These are phyloP conservation scores for Falcunculus frontatus DNA, from an alignment of 2,113 vertebrate genomes.

Conservation along the genomic window DNA sequence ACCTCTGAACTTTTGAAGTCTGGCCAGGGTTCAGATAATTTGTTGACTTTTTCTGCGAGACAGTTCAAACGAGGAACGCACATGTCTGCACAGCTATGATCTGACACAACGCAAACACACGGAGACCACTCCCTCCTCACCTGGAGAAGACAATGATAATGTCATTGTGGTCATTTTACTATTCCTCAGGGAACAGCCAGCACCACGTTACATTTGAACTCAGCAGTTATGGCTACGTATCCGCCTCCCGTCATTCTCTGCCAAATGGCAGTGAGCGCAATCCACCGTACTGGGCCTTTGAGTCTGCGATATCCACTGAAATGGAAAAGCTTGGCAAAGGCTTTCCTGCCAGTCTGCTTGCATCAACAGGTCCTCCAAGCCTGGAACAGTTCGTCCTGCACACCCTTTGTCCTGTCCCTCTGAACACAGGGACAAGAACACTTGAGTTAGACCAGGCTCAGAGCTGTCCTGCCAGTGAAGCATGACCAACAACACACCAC, in stretches of 20 bases:
- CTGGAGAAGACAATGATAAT: neutral
- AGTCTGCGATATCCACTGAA: neutral
- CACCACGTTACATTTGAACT: neutral
- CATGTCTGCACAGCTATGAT: rapidly evolving
- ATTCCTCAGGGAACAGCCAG: neutral
- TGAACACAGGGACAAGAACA: neutral
- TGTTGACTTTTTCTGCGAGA: neutral
- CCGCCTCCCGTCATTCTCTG: neutral
- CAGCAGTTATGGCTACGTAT: neutral
- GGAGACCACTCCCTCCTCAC: neutral
- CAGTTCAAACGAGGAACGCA: neutral
- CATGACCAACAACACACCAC: neutral
- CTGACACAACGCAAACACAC: neutral
- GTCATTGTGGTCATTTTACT: neutral
- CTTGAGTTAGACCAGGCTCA: neutral
- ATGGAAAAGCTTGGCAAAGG: neutral
- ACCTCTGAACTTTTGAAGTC: conserved; percentile 29
- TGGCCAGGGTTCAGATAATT: conserved; percentile 10
- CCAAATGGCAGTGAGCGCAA: neutral
- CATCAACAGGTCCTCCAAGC: neutral
- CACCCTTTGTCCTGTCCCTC: neutral
- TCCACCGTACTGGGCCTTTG: neutral
- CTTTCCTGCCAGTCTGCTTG: neutral
- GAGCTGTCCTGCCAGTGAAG: neutral
- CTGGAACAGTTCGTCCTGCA: neutral